Evolutionary conservation across 2,888 invertebrate species (phyloP).

Genomic region (Heliconius aoede): DNA sequence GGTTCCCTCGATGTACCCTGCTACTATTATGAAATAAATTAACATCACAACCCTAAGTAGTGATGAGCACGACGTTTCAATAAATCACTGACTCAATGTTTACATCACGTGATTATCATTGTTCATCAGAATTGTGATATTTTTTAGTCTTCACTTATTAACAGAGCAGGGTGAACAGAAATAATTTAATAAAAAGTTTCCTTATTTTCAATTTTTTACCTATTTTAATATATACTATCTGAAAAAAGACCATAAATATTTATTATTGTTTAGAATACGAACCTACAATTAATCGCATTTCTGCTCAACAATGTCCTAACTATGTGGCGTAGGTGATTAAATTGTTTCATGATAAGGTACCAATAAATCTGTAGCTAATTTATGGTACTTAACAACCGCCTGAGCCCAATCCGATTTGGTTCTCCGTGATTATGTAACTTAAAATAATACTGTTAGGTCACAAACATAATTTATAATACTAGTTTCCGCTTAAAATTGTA

Average conservation of each 20-base stretch:
- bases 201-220: background rate
- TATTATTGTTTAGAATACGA: background rate
- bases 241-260: background rate
- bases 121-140: background rate
- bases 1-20: too few species aligned
- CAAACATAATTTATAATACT: background rate
- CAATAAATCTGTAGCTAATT: background rate
- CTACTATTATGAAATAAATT: background rate
- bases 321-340: background rate
- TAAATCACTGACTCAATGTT: constrained; percentile 27
- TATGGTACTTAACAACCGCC: background rate
- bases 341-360: background rate
- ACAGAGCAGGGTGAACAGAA: background rate
- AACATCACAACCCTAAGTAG: constrained; percentile 6
- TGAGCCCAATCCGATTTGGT: background rate
- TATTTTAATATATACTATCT: background rate
- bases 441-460: background rate
- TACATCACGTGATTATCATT: constrained; percentile 42
- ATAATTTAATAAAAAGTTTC: background rate
- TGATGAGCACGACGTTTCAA: background rate
- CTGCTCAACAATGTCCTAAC: background rate
- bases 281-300: background rate
- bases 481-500: background rate
- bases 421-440: background rate
- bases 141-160: background rate